Evolutionary conservation across 2,797 vertebrate species (phyloP), one percentile per base, ranked within the genome.

Genomic region (Sebastes nivosus): DNA sequence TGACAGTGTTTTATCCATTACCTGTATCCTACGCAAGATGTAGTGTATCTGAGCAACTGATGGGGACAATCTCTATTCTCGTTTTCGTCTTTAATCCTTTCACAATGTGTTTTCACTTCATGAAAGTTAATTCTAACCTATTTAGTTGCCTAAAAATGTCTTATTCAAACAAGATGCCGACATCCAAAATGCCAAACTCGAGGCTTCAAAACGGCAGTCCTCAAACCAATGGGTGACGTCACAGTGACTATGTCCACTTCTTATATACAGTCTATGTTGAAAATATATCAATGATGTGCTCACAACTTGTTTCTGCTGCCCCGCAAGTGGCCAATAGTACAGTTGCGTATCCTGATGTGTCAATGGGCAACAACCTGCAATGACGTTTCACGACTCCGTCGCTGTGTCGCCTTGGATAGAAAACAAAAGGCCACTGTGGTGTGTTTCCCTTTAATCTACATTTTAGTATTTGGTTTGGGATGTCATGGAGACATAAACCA

Each of bases 401-500:
- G 5, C 13, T 8, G 14, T 7, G 54, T 63, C 2, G 67, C 16
- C 14, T 42, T 55, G 2, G 25, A 42, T 3, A 58, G 6, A 34
- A 34, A 46, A 55, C 30, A 30, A 27, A 24, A 59, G 34, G 2
- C 25, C 11, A 25, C n/a, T 46, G 64, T 16, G 16, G 30, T 63
- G 42, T n/a, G 14, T 1, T 67, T 25, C 27, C 18, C 10, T 68
- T 30, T 52, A 24, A 54, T 71, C 29, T 66, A 18, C 7, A 27
- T 77, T 67, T 67, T 38, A 38, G 36, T 38, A 38, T 38, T 38
- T 60, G 32, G 32, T 75, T 50, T 13, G 55, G 66, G n/a, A 3
- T 61, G 16, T 55, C 60, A 57, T 14, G 46, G 30, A 55, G 34
- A 64, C 34, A 79, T 20, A 64, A 63, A 81, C 24, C 61, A 22